Evolutionary conservation across 2,797 vertebrate genomes (phyloP).

Genomic region (Smutsia gigantea): DNA sequence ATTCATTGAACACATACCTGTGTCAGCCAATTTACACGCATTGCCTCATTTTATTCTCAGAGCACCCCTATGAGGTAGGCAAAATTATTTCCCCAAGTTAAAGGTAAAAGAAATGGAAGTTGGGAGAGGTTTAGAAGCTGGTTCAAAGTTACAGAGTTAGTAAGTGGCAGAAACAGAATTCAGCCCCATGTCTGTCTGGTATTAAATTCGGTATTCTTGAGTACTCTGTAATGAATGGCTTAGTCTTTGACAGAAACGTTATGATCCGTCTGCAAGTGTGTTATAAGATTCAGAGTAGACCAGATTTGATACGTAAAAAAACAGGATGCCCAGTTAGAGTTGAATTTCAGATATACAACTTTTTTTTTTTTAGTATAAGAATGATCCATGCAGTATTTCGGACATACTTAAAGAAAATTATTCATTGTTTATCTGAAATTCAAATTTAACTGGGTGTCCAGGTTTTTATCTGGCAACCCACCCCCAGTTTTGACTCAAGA

Average conservation of each 20-base stretch:
- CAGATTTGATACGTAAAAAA: slow-evolving; percentile 5
- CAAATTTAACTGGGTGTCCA: not conserved
- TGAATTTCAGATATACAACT: not conserved
- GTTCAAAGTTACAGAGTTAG: not conserved
- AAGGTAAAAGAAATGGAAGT: not conserved
- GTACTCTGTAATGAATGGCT: not conserved
- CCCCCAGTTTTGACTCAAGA: not conserved
- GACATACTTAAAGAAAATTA: not conserved
- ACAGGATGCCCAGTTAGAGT: not conserved
- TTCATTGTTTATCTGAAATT: not conserved
- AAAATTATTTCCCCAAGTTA: not conserved
- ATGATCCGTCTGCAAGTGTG: not conserved
- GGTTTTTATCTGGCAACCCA: not conserved
- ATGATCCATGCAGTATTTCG: not conserved
- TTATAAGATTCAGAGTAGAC: not conserved
- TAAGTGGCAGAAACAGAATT: not conserved
- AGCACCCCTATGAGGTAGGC: not conserved
- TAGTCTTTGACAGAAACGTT: not conserved
- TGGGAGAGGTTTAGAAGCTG: not conserved
- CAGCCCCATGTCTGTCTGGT: not conserved
- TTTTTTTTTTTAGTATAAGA: not conserved
- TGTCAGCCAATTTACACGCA: not conserved
- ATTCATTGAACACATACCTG: not conserved
- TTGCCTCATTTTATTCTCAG: not conserved
- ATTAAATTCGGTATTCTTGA: not conserved